Base-by-base conservation (phyloP, 1,140 invertebrate species). In the Apis cerana region DNA sequence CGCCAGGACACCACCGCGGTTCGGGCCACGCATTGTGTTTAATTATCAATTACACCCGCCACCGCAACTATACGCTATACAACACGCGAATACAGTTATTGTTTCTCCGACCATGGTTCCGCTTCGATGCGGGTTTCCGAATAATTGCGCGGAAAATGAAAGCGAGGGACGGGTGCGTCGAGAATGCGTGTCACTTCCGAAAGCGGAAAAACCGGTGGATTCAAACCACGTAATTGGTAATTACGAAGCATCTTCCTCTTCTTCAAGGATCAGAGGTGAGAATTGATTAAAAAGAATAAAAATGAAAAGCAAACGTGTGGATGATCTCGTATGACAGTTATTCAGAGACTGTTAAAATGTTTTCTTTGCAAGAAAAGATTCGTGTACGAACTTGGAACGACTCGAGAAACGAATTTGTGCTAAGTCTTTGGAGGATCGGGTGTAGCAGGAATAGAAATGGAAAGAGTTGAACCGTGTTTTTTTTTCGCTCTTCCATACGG, bases 121-220 rank as follows among this genome's bases (percentile, higher is more conserved):
- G 48, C 52, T 17, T 68, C 71, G 72, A 52, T 21, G 52, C 43
- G 3, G 71, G 19, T 59, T 85, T 84, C 52, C 67, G 79, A 74
- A 87, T 80, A 87, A 87, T 87, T 87, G 74, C 58, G 64, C 72
- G 21, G 67, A 79, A 84, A 87, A 87, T 87, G 81, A 86, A 83
- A 80, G 71, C 56, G 81, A 65, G 27, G 64, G 48, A 86, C 71
- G 62, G 56, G 48, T 59, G 83, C 48, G 23, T 70, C 17, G 43
- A 50, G 48, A 78, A 87, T 75, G 70, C 61, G 85, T 78, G 85
- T 78, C 85, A 65, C 62, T 82, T 17, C 15, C 13, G 17, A 54
- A 10, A 0, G 52, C 52, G 54, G 7, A 43, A 43, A 7, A 43
- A 43, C 33, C 33, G 5, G 2, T 4, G 33, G 33, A 2, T 33